These are phyloP conservation scores for Zootermopsis nevadensis DNA, from an alignment of 2,888 invertebrate species.

Conservation along the genomic window DNA sequence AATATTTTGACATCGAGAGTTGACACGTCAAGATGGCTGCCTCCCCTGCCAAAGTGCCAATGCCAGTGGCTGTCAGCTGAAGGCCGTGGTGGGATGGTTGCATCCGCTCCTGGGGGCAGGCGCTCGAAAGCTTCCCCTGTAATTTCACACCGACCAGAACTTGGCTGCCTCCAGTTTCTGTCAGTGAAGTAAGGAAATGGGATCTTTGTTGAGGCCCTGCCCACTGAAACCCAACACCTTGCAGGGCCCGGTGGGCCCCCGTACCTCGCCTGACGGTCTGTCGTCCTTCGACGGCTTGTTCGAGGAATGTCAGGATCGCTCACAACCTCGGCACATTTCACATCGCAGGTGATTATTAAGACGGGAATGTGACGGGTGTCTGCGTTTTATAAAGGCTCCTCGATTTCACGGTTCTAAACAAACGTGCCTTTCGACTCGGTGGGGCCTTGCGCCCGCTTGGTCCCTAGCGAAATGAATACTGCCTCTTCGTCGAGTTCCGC, in stretches of 20 bases:
- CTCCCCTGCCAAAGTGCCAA: neutral
- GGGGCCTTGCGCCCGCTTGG: no score
- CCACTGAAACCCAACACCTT: constrained; percentile 31
- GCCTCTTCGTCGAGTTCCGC: no score
- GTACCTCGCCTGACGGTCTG: no score
- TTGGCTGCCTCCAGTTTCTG: constrained; percentile 19
- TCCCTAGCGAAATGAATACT: no score
- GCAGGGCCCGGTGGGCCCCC: constrained; percentile 2
- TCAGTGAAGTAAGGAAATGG: constrained; percentile 1
- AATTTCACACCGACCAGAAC: constrained; percentile 31
- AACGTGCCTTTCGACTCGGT: no score
- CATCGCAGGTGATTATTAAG: no score
- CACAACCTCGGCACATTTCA: no score
- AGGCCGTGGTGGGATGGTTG: neutral
- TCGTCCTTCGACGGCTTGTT: no score
- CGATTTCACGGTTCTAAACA: no score
- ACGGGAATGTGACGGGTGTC: no score
- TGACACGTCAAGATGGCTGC: neutral
- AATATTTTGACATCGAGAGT: neutral
- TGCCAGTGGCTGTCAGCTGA: neutral
- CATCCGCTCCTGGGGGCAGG: constrained; percentile 3
- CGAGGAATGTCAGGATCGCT: no score
- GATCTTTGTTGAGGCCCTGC: neutral
- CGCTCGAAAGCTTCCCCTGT: constrained; percentile 23
- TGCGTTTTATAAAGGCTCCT: no score